Evolutionary conservation across 2,888 invertebrate genomes (phyloP), one percentile per base, ranked within the genome.

Genomic region (Protophormia terraenovae): DNA sequence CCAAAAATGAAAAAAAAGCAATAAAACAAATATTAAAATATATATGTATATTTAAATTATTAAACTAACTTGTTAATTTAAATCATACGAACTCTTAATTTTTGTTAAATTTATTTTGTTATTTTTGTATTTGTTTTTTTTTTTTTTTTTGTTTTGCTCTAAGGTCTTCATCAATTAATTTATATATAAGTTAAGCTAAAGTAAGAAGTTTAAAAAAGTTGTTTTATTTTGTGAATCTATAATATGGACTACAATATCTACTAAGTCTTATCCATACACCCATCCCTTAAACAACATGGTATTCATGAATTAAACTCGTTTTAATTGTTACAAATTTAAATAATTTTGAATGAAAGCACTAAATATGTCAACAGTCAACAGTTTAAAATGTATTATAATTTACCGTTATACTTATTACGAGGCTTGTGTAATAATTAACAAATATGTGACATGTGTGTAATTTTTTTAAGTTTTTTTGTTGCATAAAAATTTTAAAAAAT

Each of bases 221-320:
- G 16, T 29, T 55, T 22, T 4, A 24, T 27, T 55, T 27, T 27
- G 2, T 55, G 12, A 45, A 58, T n/a, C n/a, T n/a, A n/a, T n/a
- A n/a, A n/a, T n/a, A n/a, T n/a, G n/a, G n/a, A n/a, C n/a, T n/a
- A n/a, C n/a, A n/a, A n/a, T 29, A 58, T 24, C 12, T 19, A 24
- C 16, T 16, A 3, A 3, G 22, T 24, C 4, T 53, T 35, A 7
- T 12, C 7, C 2, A 32, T 45, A 60, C 45, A 72, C 29, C 19
- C 7, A 58, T 29, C 72, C 72, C 72, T 72, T 19, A 14, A 58
- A n/a, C 22, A 55, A 29, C 55, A 41, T 55, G 71, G 10, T 41
- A 27, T 1, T 2, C 19, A 47, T 7, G 19, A n/a, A n/a, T 19
- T 47, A 16, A 47, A 19, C 7, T 16, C 6, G 47, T 47, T 47